A percentile compares a stretch with the other conserved stretches of the same genome.
These are phyloP conservation scores for Pterocles orientalis DNA, from an alignment of 2,113 vertebrate genomes.

Conservation along the genomic window DNA sequence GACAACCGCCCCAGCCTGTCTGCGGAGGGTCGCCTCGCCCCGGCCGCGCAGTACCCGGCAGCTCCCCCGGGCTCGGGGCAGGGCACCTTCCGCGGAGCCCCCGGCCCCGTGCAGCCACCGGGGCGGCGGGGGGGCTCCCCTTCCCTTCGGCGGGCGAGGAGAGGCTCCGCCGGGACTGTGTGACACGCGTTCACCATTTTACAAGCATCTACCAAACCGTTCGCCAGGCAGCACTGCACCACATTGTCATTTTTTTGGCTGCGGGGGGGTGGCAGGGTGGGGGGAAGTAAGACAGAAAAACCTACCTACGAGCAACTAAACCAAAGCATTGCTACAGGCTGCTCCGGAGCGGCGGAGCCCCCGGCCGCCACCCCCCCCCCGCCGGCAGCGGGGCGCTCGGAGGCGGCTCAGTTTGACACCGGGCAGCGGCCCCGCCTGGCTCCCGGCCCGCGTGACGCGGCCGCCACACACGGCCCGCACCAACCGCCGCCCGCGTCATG, in stretches of 20 bases:
- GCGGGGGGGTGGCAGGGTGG: not conserved
- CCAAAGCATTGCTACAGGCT: constrained; percentile 67
- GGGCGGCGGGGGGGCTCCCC: not conserved
- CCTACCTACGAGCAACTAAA: constrained; percentile 76
- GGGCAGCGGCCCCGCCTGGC: constrained; percentile 72
- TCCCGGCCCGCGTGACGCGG: constrained; percentile 68
- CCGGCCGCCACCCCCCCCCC: constrained; percentile 71
- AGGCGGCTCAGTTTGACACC: constrained; percentile 72
- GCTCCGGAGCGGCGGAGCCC: constrained; percentile 73
- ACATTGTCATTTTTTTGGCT: constrained; percentile 28
- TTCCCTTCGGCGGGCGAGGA: not conserved
- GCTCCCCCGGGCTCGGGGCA: constrained; percentile 20
- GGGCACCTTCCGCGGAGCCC: constrained; percentile 1
- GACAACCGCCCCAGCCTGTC: constrained; percentile 33
- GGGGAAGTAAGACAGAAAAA: constrained; percentile 64
- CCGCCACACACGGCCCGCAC: constrained; percentile 66
- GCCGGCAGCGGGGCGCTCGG: constrained; percentile 73
- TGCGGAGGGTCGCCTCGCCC: constrained; percentile 16
- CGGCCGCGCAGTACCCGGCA: not conserved
- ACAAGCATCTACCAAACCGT: constrained; percentile 42
- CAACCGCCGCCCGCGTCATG: constrained; percentile 74
- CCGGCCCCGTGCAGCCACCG: not conserved
- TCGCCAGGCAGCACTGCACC: constrained; percentile 39
- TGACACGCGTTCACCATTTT: constrained; percentile 55
- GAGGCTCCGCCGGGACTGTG: constrained; percentile 48